Conservation (phyloP, 2,888 invertebrate species). For the Acrobasis repandana region DNA sequence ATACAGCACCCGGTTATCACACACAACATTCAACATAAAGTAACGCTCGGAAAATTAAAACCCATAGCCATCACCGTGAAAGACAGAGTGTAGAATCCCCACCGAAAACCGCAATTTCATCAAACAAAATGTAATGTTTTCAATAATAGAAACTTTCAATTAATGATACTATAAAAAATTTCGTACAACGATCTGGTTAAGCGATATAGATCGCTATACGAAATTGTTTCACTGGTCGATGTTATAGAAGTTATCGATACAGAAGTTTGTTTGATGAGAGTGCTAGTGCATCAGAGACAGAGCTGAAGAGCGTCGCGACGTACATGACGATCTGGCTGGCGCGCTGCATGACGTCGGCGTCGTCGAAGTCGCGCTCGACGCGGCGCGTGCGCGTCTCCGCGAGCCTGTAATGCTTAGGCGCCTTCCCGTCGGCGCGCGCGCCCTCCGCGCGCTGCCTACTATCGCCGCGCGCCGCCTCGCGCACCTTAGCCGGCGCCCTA, state of each 20-base stretch:
- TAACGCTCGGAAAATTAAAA: conserved; percentile 59
- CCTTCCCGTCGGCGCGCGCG: conserved; percentile 58
- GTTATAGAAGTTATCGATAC: not conserved
- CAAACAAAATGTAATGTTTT: conserved; percentile 59
- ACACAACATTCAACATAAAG: conserved; percentile 43
- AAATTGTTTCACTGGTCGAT: no score
- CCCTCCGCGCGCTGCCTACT: conserved; percentile 43
- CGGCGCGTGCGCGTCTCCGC: conserved; percentile 76
- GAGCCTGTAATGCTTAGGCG: conserved; percentile 70
- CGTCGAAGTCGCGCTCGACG: conserved; percentile 85
- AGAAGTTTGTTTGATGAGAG: conserved; percentile 66
- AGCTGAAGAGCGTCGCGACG: conserved; percentile 57
- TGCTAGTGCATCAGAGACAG: conserved; percentile 49
- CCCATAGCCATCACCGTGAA: conserved; percentile 70
- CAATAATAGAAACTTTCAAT: not conserved
- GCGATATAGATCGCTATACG: no score
- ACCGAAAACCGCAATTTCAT: conserved; percentile 65
- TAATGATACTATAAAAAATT: no score
- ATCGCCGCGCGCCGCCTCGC: conserved; percentile 45
- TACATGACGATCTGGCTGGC: conserved; percentile 95
- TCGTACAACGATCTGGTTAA: no score
- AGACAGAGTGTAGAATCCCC: conserved; percentile 52
- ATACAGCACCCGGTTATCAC: conserved; percentile 43
- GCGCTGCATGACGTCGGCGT: conserved; percentile 91
- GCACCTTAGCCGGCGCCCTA: conserved; percentile 44